A percentile compares a stretch with the other conserved stretches of the same genome.
Evolutionary conservation across 23 tunicate species (phyloP).

Genomic region (Diplosoma virens): DNA sequence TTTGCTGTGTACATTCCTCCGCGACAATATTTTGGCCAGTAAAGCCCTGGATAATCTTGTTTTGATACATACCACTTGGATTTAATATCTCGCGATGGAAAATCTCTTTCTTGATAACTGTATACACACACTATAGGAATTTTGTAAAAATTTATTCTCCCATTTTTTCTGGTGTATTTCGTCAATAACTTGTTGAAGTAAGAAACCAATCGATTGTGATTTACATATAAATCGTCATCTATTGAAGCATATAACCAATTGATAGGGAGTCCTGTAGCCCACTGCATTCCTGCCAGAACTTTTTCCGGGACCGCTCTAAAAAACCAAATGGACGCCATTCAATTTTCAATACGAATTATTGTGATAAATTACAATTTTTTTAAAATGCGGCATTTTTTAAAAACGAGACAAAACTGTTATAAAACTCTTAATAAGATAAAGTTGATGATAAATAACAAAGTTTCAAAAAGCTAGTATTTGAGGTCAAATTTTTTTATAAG

Average conservation of each 20-base stretch:
- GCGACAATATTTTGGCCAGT: conserved; percentile 48
- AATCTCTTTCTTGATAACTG: conserved; percentile 32
- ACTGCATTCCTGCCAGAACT: conserved; percentile 48
- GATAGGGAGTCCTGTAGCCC: conserved; percentile 33
- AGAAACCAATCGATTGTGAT: not conserved
- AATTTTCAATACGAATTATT: too few relatives aligned
- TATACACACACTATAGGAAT: conserved; percentile 49
- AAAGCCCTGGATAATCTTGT: conserved; percentile 1
- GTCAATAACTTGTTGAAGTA: not conserved
- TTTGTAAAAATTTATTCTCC: not conserved
- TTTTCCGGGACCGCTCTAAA: conserved; percentile 32
- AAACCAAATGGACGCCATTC: too few relatives aligned
- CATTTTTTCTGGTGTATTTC: not conserved
- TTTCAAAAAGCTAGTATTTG: too few relatives aligned
- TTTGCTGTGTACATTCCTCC: conserved; percentile 37
- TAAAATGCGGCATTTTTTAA: too few relatives aligned
- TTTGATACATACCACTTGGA: conserved; percentile 48
- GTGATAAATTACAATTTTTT: too few relatives aligned
- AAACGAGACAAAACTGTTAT: too few relatives aligned
- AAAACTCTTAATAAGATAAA: too few relatives aligned
- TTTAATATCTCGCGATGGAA: conserved; percentile 10
- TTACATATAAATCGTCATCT: conserved; percentile 25
- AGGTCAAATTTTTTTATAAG: too few relatives aligned
- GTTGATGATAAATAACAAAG: too few relatives aligned
- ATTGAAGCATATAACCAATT: conserved; percentile 38